Conservation (phyloP, 2,797 vertebrate species). For the Choloepus didactylus region DNA sequence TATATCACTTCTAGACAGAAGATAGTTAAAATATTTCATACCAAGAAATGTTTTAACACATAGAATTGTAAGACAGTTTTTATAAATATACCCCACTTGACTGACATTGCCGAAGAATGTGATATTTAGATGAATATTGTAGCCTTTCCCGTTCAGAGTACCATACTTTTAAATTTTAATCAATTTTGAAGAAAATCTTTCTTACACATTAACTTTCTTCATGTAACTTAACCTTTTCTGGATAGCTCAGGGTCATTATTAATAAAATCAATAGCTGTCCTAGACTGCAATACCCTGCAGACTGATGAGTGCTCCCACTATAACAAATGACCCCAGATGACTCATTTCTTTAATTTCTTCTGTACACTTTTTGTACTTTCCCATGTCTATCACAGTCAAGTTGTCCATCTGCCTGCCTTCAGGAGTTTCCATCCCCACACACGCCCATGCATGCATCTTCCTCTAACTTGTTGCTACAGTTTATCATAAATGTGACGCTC, state of each 20-base stretch:
- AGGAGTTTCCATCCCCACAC: neutral
- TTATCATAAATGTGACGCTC: neutral
- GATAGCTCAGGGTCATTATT: neutral
- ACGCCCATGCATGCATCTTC: neutral
- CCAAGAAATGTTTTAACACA: neutral
- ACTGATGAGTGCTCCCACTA: neutral
- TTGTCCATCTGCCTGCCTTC: neutral
- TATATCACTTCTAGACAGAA: slow-evolving; percentile 8
- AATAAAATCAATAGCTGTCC: slow-evolving; percentile 13
- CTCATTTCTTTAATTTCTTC: neutral
- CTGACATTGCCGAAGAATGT: slow-evolving; percentile 13
- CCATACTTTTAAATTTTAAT: slow-evolving; percentile 38
- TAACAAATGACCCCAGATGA: neutral
- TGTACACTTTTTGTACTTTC: neutral
- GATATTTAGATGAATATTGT: neutral
- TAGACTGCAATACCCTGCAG: neutral
- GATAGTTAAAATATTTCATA: slow-evolving; percentile 48
- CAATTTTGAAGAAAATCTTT: neutral
- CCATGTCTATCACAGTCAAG: neutral
- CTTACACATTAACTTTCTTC: slow-evolving; percentile 24
- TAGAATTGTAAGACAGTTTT: neutral
- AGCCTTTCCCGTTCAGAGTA: neutral
- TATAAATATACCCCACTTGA: neutral
- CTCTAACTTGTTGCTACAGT: neutral
- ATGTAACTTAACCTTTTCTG: neutral